These are phyloP conservation scores for Pseudomyrmex flavicornis DNA, from an alignment of 1,140 invertebrate genomes.

Conservation along the genomic window DNA sequence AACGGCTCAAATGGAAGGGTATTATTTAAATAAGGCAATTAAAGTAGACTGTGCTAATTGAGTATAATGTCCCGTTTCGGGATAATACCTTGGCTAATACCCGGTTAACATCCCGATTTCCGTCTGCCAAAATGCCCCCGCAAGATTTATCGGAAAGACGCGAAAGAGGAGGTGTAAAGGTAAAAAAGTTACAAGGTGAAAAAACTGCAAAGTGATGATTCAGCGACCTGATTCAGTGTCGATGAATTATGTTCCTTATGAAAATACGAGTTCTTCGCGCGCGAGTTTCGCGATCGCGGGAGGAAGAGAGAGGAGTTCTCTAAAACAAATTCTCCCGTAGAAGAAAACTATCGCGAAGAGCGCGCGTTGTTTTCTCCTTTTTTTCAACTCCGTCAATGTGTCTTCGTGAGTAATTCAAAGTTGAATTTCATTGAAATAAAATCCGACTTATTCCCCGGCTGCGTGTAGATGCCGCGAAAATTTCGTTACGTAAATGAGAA, in stretches of 20 bases:
- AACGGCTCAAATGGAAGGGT: neutral
- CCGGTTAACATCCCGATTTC: conserved; percentile 12
- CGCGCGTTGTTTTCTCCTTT: neutral
- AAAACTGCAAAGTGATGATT: conserved; percentile 36
- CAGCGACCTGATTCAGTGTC: conserved; percentile 15
- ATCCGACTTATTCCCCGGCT: neutral
- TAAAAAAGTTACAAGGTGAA: conserved; percentile 15
- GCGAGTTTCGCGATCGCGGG: neutral
- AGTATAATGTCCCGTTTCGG: conserved; percentile 3
- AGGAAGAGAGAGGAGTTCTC: too few species aligned
- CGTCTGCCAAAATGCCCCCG: conserved; percentile 5
- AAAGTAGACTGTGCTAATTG: conserved; percentile 22
- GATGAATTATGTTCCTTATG: conserved; percentile 42
- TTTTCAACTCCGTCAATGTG: neutral
- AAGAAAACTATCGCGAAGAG: neutral
- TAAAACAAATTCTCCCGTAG: neutral
- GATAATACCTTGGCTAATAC: conserved; percentile 13
- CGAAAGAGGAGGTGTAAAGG: neutral
- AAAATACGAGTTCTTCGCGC: conserved; percentile 32
- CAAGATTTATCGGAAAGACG: conserved; percentile 6
- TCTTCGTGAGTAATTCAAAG: neutral
- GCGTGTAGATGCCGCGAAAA: neutral
- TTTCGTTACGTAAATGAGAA: conserved; percentile 27
- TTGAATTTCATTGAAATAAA: conserved; percentile 29
- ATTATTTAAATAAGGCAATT: conserved; percentile 23